Conservation (phyloP, 2,888 invertebrate genomes). For the Agelastica alni region DNA sequence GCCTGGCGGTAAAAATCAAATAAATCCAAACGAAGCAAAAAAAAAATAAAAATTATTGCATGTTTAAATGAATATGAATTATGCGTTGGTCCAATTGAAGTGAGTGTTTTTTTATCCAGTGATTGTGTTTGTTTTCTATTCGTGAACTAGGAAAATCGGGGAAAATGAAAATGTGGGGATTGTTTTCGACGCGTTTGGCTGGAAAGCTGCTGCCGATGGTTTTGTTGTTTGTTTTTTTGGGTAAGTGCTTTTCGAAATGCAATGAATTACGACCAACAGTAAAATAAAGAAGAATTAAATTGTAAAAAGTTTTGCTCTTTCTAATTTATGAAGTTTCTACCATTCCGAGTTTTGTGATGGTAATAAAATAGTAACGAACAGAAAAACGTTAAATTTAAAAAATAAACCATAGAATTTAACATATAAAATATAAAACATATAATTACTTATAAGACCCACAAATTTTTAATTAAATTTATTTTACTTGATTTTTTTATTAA, state of each 20-base stretch:
- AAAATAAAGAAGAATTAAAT: conserved; percentile 5
- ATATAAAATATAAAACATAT: no score
- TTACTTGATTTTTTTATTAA: no score
- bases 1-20: background rate
- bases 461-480: no score
- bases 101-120: conserved; percentile 1
- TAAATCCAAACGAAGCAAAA: conserved; percentile 3
- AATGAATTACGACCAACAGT: conserved; percentile 7
- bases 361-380: no score
- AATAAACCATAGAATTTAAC: no score
- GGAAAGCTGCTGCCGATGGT: conserved; percentile 19
- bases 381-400: no score
- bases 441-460: no score
- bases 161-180: conserved; percentile 15
- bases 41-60: no score
- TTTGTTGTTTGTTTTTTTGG: conserved; percentile 13
- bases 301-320: conserved; percentile 6
- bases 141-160: conserved; percentile 6
- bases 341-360: no score
- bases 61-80: no score
- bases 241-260: conserved; percentile 20
- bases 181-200: conserved; percentile 2
- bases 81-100: no score
- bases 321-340: background rate
- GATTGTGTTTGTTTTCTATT: conserved; percentile 4